These are phyloP conservation scores for Chloroceryle amazona DNA, from an alignment of 2,797 vertebrate species.

Conservation along the genomic window DNA sequence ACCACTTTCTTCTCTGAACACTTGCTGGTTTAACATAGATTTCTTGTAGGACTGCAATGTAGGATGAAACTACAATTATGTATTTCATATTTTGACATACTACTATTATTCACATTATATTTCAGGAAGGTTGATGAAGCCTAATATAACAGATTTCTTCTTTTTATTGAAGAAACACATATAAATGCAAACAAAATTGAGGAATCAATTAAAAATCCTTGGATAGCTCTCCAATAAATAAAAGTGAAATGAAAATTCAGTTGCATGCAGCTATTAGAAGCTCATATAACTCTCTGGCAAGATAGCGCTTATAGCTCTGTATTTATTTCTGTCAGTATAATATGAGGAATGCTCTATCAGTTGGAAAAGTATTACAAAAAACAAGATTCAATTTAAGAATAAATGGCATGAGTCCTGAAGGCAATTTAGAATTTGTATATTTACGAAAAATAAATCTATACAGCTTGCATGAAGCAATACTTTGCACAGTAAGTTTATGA, in stretches of 20 bases:
- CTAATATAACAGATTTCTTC: constrained; percentile 31
- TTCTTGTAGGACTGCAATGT: background rate
- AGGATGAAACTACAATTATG: background rate
- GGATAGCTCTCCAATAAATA: constrained; percentile 41
- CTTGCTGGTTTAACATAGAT: background rate
- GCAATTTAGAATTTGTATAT: constrained; percentile 57
- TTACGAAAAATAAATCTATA: constrained; percentile 50
- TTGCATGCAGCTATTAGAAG: constrained; percentile 56
- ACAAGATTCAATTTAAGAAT: constrained; percentile 54
- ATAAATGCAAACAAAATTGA: constrained; percentile 52
- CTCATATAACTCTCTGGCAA: constrained; percentile 44
- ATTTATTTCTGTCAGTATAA: constrained; percentile 50
- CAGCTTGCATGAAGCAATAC: background rate
- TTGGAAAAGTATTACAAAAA: constrained; percentile 49
- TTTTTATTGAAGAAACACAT: constrained; percentile 24
- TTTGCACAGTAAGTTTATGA: constrained; percentile 26
- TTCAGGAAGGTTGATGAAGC: constrained; percentile 8
- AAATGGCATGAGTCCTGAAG: constrained; percentile 29
- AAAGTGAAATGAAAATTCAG: constrained; percentile 44
- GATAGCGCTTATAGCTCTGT: constrained; percentile 14
- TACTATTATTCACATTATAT: background rate
- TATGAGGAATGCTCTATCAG: constrained; percentile 27
- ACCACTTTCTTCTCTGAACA: constrained; percentile 33
- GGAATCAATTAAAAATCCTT: constrained; percentile 53
- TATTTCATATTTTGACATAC: background rate